phyloP scores from a whole-genome alignment of 1,140 invertebrate species.

The Anastrepha obliqua region DNA sequence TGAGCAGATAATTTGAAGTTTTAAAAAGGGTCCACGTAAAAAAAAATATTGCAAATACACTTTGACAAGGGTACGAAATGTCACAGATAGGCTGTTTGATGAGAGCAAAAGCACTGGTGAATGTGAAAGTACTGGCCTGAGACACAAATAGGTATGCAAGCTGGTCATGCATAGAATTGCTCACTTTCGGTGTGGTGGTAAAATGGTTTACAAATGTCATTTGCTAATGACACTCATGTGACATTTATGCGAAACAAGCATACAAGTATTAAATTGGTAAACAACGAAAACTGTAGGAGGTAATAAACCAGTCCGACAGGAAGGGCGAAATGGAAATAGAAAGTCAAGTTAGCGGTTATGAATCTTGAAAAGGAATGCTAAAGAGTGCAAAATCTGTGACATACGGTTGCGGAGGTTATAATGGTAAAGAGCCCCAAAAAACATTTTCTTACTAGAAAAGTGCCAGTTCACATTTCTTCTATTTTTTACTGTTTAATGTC shows the following conservation, averaged over 20 bases:
- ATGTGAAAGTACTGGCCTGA: neutral
- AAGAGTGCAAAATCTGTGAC: neutral
- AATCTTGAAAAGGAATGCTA: neutral
- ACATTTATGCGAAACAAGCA: constrained; percentile 54
- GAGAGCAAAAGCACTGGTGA: neutral
- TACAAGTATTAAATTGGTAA: neutral
- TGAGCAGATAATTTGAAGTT: constrained; percentile 36
- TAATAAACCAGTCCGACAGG: neutral
- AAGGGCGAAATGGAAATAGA: neutral
- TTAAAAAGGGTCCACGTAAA: neutral
- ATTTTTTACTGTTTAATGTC: too few species aligned
- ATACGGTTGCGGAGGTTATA: too few species aligned
- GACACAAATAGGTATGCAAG: neutral
- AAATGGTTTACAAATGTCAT: constrained; percentile 43
- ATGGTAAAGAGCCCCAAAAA: too few species aligned
- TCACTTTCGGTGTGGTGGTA: neutral
- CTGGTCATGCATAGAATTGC: neutral
- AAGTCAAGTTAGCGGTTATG: neutral
- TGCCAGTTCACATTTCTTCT: too few species aligned
- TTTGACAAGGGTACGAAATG: constrained; percentile 32
- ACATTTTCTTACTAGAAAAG: too few species aligned
- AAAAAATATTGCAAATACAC: neutral
- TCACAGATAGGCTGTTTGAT: neutral
- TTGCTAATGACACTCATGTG: constrained; percentile 60
- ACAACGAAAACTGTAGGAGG: neutral